These are phyloP conservation scores for Brachionus manjavacas DNA, from an alignment of 1,140 invertebrate species.

Conservation along the genomic window DNA sequence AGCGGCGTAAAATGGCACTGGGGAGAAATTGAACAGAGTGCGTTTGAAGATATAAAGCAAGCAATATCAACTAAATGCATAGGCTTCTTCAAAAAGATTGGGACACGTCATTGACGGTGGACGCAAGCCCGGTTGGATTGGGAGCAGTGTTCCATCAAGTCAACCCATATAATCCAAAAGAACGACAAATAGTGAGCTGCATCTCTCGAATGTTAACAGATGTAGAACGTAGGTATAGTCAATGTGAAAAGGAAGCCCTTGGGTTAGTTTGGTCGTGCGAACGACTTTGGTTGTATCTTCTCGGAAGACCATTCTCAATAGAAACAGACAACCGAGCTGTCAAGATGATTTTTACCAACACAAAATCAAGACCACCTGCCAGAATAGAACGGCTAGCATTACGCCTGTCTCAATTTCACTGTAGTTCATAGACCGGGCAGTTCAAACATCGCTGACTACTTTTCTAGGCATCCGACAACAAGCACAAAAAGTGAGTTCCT, in stretches of 20 bases:
- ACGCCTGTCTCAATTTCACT: background rate
- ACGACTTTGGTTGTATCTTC: background rate
- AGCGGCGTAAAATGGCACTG: background rate
- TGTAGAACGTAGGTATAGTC: conserved; percentile 47
- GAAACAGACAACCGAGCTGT: background rate
- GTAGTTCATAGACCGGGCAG: background rate
- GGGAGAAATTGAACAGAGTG: background rate
- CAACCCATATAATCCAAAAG: conserved; percentile 42
- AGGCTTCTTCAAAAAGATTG: background rate
- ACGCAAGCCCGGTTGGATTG: conserved; percentile 51
- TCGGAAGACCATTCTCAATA: background rate
- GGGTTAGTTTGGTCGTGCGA: background rate
- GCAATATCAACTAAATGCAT: background rate
- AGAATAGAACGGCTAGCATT: background rate
- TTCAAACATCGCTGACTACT: background rate
- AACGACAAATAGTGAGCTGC: conserved; percentile 44
- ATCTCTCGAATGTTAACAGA: conserved; percentile 45
- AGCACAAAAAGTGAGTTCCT: background rate
- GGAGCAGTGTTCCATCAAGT: conserved; percentile 58
- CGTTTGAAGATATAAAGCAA: background rate
- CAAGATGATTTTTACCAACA: background rate
- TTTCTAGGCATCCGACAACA: background rate
- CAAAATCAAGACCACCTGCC: background rate
- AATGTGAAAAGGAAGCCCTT: conserved; percentile 49
- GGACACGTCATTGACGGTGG: background rate